Base-by-base conservation (phyloP, 1,140 invertebrate species). In the Caenorhabditis briggsae region DNA sequence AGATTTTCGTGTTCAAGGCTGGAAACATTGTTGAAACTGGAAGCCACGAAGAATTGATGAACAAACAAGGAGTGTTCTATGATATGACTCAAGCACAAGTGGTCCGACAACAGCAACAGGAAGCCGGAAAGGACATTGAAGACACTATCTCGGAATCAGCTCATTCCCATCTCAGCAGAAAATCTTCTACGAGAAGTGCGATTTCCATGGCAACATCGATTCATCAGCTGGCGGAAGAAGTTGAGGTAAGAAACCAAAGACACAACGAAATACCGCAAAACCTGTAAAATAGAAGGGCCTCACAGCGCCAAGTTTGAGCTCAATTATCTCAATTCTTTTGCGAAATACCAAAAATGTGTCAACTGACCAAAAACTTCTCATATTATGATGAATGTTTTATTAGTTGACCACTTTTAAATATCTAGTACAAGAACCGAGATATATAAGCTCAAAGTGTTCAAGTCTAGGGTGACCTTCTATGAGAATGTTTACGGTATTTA, bases 61-160 rank as follows among this genome's bases (percentile, higher is more conserved):
- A 87, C 20, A 89, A 91, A 53, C 50, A 91, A 46, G 94, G 94
- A 58, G 89, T 94, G 8, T 94, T 94, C 89, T 92, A 92, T 84
- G 87, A 92, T 23, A 90, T 94, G 84, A 95, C 96, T 14, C 95
- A 94, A 12, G 94, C 94, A 0, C 94, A 95, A 91, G 91, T 82
- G 11, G 48, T 86, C 5, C 20, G 82, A 55, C 64, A 82, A 18
- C 74, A 86, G 46, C 20, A 86, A 46, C 58, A 86, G n/a, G 86
- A 88, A 23, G 89, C 90, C 14, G 83, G 43, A 43, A 84, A 84
- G 46, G 53, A 82, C 56, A 18, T 74, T 2, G 55, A 64, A 41
- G 53, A 87, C 16, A 70, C 53, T 12, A 9, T 65, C 82, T 88
- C 43, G 7, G 70, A 78, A 23, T 48, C 65, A 6, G 65, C 43